Evolutionary conservation across 92 coral and sea anemone genomes (phyloP), one percentile per base, ranked within the genome.

Genomic region (Actinostola sp.): DNA sequence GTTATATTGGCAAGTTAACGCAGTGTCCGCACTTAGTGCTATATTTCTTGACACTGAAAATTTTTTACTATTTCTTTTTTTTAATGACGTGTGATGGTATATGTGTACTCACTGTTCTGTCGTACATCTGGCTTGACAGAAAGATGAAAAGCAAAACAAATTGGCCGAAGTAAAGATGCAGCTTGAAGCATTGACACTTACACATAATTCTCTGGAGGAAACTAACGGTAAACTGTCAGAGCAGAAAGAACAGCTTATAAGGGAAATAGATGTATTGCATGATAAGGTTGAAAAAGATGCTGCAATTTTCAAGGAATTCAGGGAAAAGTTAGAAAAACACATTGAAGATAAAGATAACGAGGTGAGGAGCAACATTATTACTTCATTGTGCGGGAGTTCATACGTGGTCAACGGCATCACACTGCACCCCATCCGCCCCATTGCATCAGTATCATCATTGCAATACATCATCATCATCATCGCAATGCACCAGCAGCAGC

Each of bases 171-270:
- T 82, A 15, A 84, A 84, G 55, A 70, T 43, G 8, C 83, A 82
- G 32, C 58, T 69, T 50, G 88, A 80, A 13, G 70, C 81, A 25
- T 31, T 93, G 27, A 41, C 77, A 15, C 85, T 84, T 19, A 89
- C 90, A 20, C 93, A 94, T 56, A 79, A 85, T 55, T 76, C 84
- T 20, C 65, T 90, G 71, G 98, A 94, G 61, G 94, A 94, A 45
- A 73, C 84, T 52, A 88, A 82, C 78, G 73, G 88, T 67, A 80
- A 73, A 43, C 82, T 92, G 84, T 83, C 92, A 20, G 78, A 68
- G 45, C 55, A 62, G 43, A 89, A 86, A 52, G 84, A 63, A 27
- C 86, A 83, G 23, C 90, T 86, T 51, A 67, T 26, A 9, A 51
- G 58, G 0, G 70, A 76, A 65, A 85, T 89, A 28, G 80, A 69